phyloP scores from a whole-genome alignment of 2,888 invertebrate species.

The Dysmachus trigonus region DNA sequence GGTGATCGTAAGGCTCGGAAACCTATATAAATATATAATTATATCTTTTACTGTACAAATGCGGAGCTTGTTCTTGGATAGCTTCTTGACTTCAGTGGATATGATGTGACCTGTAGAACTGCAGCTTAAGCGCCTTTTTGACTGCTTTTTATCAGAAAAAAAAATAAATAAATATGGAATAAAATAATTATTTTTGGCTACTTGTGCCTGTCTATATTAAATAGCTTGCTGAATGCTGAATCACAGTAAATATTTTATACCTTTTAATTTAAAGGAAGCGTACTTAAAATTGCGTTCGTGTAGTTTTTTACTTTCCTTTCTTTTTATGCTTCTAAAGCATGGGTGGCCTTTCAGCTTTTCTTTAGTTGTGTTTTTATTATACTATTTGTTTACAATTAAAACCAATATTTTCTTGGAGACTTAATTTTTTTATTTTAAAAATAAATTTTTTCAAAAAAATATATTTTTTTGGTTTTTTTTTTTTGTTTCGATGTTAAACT shows the following conservation, averaged over 20 bases:
- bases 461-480: no score
- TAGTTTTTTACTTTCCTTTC: slow-evolving; percentile 33
- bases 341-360: slow-evolving; percentile 36
- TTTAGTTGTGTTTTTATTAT: slow-evolving; percentile 2
- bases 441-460: background rate
- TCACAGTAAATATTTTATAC: slow-evolving; percentile 12
- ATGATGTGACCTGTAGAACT: slow-evolving; percentile 39
- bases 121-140: slow-evolving; percentile 25
- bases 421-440: background rate
- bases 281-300: slow-evolving; percentile 31
- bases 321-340: slow-evolving; percentile 37
- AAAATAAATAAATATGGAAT: background rate
- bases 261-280: slow-evolving; percentile 6
- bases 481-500: background rate
- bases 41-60: slow-evolving; percentile 33
- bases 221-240: slow-evolving; percentile 37
- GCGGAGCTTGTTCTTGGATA: slow-evolving; percentile 36
- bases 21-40: no score
- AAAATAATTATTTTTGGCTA: background rate
- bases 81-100: slow-evolving; percentile 41
- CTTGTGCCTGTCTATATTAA: slow-evolving; percentile 33
- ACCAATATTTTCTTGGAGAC: background rate
- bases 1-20: slow-evolving; percentile 12
- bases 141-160: slow-evolving; percentile 2
- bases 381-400: background rate